Conservation (phyloP, 2,797 vertebrate genomes). For the Centropyge bicolor region DNA sequence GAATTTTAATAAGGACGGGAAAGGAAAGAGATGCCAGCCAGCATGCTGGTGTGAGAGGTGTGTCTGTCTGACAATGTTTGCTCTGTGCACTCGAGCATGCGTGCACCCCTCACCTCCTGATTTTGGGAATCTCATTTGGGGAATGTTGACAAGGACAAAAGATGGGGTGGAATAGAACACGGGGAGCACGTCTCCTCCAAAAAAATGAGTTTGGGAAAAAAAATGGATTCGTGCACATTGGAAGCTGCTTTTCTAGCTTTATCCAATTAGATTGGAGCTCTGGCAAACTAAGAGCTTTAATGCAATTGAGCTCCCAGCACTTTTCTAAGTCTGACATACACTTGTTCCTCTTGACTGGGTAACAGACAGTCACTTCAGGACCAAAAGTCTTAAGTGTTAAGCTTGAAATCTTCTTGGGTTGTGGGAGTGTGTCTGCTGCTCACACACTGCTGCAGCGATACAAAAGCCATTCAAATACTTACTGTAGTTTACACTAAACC, state of each 20-base stretch:
- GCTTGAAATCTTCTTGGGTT: slow-evolving; percentile 74
- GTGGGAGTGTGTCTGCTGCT: slow-evolving; percentile 44
- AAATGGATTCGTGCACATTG: slow-evolving; percentile 69
- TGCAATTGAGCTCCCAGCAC: slow-evolving; percentile 85
- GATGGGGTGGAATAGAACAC: slow-evolving; percentile 61
- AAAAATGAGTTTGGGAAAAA: slow-evolving; percentile 35
- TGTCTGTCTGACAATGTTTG: slow-evolving; percentile 81
- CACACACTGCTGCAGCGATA: slow-evolving; percentile 18
- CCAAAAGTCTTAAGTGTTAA: slow-evolving; percentile 81
- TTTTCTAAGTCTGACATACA: slow-evolving; percentile 85
- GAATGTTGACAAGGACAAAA: slow-evolving; percentile 84
- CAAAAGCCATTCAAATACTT: slow-evolving; percentile 37
- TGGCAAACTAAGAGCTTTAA: slow-evolving; percentile 86
- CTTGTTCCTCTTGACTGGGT: slow-evolving; percentile 85
- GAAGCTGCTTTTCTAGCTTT: slow-evolving; percentile 85
- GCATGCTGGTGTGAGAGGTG: slow-evolving; percentile 79
- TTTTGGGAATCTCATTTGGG: slow-evolving; percentile 83
- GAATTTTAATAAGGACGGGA: slow-evolving; percentile 84
- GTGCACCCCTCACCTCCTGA: slow-evolving; percentile 76
- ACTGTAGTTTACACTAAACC: slow-evolving; percentile 33
- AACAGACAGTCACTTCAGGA: slow-evolving; percentile 83
- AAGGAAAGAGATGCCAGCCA: slow-evolving; percentile 76
- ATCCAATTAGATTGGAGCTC: slow-evolving; percentile 86
- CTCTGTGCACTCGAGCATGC: slow-evolving; percentile 73
- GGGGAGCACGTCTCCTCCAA: slow-evolving; percentile 26